These are phyloP conservation scores for Crotalus tigris DNA, from an alignment of 2,113 vertebrate species.

Conservation along the genomic window DNA sequence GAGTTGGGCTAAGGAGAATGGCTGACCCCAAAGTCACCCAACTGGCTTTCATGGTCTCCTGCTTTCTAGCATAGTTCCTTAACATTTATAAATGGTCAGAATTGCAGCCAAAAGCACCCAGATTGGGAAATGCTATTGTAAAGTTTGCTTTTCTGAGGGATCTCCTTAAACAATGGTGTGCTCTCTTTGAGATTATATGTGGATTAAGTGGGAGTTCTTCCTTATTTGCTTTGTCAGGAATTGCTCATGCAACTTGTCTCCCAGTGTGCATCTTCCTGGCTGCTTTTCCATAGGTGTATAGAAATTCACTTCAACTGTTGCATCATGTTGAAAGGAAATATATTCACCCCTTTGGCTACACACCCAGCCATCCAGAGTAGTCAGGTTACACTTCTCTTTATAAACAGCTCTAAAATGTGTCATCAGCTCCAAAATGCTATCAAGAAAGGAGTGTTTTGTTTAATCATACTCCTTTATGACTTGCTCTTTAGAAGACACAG, in stretches of 20 bases:
- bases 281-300: conserved; percentile 31
- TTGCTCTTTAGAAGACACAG: conserved; percentile 29
- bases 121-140: not conserved
- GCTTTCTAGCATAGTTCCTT: not conserved
- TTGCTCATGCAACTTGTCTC: not conserved
- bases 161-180: not conserved
- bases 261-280: conserved; percentile 17
- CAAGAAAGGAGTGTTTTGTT: conserved; percentile 48
- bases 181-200: not conserved
- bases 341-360: conserved; percentile 18
- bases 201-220: not conserved
- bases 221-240: not conserved
- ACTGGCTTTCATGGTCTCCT: not conserved
- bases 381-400: conserved; percentile 13
- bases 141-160: too few relatives aligned
- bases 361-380: conserved; percentile 16
- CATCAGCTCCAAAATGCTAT: conserved; percentile 35
- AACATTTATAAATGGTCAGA: not conserved
- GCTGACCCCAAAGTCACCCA: not conserved
- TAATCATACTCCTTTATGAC: conserved; percentile 43
- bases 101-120: not conserved
- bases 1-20: not conserved
- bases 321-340: conserved; percentile 56
- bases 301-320: conserved; percentile 56
- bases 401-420: conserved; percentile 52